Evolutionary conservation across 1,140 invertebrate genomes (phyloP), one percentile per base, ranked within the genome.

Genomic region (Muscidifurax raptorellus): DNA sequence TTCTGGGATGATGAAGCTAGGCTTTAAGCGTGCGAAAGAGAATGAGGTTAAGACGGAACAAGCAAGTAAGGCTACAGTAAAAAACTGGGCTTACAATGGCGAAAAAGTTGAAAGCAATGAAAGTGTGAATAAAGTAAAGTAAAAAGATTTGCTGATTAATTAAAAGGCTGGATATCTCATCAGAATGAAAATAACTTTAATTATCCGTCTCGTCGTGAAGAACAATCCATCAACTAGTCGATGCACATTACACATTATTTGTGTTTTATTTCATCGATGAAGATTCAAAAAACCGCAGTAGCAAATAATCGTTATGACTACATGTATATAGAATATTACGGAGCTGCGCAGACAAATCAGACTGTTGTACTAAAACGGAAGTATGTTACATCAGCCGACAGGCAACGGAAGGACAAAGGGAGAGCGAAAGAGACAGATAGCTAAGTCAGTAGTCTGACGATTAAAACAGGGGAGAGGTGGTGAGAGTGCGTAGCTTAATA

Each of bases 401-500:
- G 71, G 30, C 28, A 74, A 18, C 18, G 13, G 22, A 13, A 71
- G 27, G 67, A 10, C n/a, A 67, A 80, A 27, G 28, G 18, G n/a
- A 52, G 40, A 12, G 12, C 6, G 13, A 69, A 22, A 72, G 36
- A 52, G 27, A 72, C 27, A 44, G 30, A 71, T 18, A 44, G 27
- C 22, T 40, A 40, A 59, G 52, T 59, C 22, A n/a, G 52, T 59
- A 22, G 52, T n/a, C 52, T 59, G 15, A n/a, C n/a, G 52, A 22
- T 59, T 59, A 59, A 59, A 59, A 59, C 22, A 59, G 52, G 18
- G 52, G 52, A 6, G 36, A 90, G 89, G 87, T 88, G 89, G 86
- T 90, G 59, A 64, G 86, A 90, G 90, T 92, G 90, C 92, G 90
- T 93, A 89, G 92, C 92, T 93, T 93, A 93, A 93, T 93, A 93